Conservation (phyloP, 2,113 vertebrate genomes). For the Protomyctophum bolini region DNA sequence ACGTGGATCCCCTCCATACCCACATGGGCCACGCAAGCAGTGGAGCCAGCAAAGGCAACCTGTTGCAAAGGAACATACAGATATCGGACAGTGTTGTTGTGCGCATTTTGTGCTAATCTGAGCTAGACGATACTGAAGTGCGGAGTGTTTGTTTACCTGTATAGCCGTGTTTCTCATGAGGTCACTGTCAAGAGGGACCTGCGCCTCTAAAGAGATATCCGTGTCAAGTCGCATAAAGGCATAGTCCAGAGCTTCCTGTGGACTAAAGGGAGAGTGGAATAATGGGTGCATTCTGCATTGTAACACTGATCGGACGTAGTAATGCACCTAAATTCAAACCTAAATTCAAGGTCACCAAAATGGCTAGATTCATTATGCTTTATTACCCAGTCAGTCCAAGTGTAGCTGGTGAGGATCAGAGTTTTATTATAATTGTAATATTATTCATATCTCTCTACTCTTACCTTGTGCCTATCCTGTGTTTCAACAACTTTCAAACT, state of each 20-base stretch:
- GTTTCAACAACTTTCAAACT: too few relatives aligned
- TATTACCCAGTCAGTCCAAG: too few relatives aligned
- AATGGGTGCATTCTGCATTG: neutral
- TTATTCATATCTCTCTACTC: too few relatives aligned
- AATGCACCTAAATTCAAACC: too few relatives aligned
- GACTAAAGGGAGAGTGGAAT: constrained; percentile 42
- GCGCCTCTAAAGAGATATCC: constrained; percentile 92
- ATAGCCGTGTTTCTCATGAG: constrained; percentile 86
- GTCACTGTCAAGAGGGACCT: constrained; percentile 86
- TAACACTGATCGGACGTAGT: too few relatives aligned
- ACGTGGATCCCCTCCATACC: constrained; percentile 84
- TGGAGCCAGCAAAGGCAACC: constrained; percentile 91
- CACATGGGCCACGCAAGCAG: constrained; percentile 91
- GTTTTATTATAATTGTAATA: too few relatives aligned
- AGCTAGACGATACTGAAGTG: neutral
- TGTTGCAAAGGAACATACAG: constrained; percentile 54
- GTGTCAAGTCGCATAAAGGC: constrained; percentile 92
- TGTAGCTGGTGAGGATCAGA: too few relatives aligned
- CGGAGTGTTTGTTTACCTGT: constrained; percentile 73
- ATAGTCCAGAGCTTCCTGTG: constrained; percentile 82
- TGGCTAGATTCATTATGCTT: too few relatives aligned
- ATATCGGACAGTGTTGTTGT: too few relatives aligned
- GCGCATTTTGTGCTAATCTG: too few relatives aligned
- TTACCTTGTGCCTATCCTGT: too few relatives aligned
- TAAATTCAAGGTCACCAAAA: too few relatives aligned